Base-by-base conservation (phyloP, 2,888 invertebrate species). In the Druceiella hillmani region DNA sequence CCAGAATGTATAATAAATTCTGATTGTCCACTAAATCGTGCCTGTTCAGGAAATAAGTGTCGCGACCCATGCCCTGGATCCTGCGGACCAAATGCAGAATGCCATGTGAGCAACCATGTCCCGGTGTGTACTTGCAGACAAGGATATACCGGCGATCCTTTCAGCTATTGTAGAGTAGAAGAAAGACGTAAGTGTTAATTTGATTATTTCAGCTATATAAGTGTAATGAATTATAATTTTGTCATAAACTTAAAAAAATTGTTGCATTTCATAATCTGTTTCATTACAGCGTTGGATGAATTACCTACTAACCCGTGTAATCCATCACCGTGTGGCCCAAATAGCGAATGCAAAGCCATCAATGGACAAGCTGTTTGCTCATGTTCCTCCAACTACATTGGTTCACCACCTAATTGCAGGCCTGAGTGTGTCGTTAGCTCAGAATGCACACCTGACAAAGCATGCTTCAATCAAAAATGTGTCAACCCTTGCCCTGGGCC, bases 1-100 rank as follows among this genome's bases (percentile, higher is more conserved):
- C 87, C 87, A 3, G 88, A 88, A 64, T 90, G 89, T 59, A 74
- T 83, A 27, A 80, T 80, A 47, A 87, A 86, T 55, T 76, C 79
- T 4, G 87, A 88, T 59, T 88, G 87, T 56, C 58, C 76, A 9
- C 75, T 71, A 47, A 71, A 78, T 47, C 64, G 78, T 44, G 83
- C 87, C 3, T 89, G 88, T 57, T 77, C 82, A 28, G 83, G 82
- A 59, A 78, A 81, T 55, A 86, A 83, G 66, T 88, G 88, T 58
- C 65, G 66, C 40, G 82, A 87, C 60, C 87, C 87, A 11, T 87
- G 87, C 53, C 69, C 76, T 17, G 78, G 77, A 17, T 67, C 79
- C 3, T 88, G 88, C 59, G 87, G 86, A 17, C 51, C 66, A 6
- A 84, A 83, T 54, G 76, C 87, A 4, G 78, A 83, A 52, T 89